phyloP scores from a whole-genome alignment of 2,113 vertebrate species.

The Oncorhynchus clarkii region DNA sequence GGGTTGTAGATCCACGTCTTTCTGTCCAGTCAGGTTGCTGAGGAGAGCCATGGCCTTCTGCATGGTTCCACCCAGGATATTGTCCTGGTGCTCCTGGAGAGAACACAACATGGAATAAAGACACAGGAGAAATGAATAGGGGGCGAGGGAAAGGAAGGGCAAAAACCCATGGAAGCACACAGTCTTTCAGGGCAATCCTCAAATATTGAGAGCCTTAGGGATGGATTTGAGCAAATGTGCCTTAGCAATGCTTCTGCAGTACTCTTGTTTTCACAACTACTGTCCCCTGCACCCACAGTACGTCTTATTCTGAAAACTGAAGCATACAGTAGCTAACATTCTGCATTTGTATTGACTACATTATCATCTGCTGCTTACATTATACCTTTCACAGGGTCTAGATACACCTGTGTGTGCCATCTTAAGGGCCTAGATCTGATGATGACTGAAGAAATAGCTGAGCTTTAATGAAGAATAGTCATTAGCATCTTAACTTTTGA shows the following conservation, averaged over 20 bases:
- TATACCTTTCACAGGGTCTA: too few relatives aligned
- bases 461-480: background rate
- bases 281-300: background rate
- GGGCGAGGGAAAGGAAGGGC: background rate
- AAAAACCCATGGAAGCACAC: background rate
- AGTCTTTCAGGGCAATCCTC: background rate
- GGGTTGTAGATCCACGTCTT: conserved; percentile 67
- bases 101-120: background rate
- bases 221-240: background rate
- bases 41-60: conserved; percentile 76
- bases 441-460: background rate
- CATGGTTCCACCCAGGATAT: conserved; percentile 73
- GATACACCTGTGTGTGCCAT: background rate
- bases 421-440: background rate
- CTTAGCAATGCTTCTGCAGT: background rate
- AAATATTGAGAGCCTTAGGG: background rate
- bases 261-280: background rate
- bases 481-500: background rate
- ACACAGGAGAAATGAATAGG: background rate
- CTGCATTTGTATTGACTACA: background rate
- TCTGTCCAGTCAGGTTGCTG: conserved; percentile 74
- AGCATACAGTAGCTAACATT: background rate
- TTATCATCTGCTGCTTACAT: background rate
- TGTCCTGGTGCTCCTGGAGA: conserved; percentile 73
- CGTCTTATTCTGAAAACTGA: background rate